These are phyloP conservation scores for Myrmecobius fasciatus DNA, from an alignment of 2,113 vertebrate species.

Conservation along the genomic window DNA sequence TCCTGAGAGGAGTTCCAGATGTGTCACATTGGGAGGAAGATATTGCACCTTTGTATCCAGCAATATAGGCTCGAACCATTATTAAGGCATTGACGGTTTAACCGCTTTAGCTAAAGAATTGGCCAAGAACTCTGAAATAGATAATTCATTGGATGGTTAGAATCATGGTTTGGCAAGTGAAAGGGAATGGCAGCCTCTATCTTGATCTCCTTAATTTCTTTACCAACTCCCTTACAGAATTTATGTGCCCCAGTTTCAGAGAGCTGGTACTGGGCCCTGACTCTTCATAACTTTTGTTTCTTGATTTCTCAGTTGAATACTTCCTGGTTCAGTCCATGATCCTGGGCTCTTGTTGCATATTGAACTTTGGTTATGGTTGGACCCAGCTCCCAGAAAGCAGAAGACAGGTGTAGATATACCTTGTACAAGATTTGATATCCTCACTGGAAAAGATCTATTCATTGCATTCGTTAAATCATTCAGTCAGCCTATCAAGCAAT, in stretches of 20 bases:
- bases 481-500: not conserved
- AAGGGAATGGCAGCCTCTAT: too few relatives aligned
- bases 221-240: not conserved
- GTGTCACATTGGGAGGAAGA: too few relatives aligned
- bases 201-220: too few relatives aligned
- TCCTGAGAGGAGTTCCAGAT: too few relatives aligned
- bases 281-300: not conserved
- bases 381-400: not conserved
- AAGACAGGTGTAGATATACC: not conserved
- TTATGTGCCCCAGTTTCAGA: not conserved
- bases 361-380: not conserved
- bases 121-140: too few relatives aligned
- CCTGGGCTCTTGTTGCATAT: not conserved
- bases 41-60: too few relatives aligned
- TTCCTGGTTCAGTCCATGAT: not conserved
- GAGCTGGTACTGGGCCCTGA: not conserved
- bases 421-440: not conserved
- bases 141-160: too few relatives aligned
- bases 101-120: too few relatives aligned
- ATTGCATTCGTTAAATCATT: not conserved
- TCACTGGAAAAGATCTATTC: not conserved
- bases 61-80: too few relatives aligned
- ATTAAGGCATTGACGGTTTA: too few relatives aligned
- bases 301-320: not conserved
- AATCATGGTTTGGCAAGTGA: too few relatives aligned